These are phyloP conservation scores for Gibbula magus DNA, from an alignment of 2,888 invertebrate species.

Conservation along the genomic window DNA sequence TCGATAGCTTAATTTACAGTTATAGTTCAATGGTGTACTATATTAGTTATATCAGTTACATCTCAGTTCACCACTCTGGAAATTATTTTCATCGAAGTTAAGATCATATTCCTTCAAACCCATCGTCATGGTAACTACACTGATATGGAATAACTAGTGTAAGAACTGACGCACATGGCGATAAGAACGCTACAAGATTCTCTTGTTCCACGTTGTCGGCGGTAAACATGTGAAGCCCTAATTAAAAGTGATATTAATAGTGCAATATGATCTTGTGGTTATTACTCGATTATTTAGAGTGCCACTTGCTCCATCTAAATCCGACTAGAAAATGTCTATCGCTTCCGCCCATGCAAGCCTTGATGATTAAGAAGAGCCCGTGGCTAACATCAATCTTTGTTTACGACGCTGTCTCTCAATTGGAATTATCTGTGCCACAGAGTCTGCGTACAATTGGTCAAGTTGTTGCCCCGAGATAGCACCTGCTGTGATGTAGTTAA, in stretches of 20 bases:
- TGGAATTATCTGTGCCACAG: neutral
- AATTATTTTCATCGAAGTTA: no score
- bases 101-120: no score
- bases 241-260: constrained; percentile 3
- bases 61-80: no score
- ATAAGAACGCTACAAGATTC: no score
- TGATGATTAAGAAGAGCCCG: neutral
- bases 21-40: no score
- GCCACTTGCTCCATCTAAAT: neutral
- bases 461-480: neutral
- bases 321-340: neutral
- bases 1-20: no score
- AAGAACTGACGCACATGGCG: no score
- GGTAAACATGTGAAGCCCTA: neutral
- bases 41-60: no score
- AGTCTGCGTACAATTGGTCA: neutral
- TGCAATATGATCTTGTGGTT: neutral
- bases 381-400: neutral
- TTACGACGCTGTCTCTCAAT: neutral
- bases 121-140: no score
- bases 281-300: neutral
- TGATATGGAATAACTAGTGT: no score
- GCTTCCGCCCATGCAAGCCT: neutral
- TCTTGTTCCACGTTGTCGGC: no score
- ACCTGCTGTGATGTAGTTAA: neutral